Evolutionary conservation across 1,140 invertebrate genomes (phyloP).

Genomic region (Pseudomyrmex flavicornis): DNA sequence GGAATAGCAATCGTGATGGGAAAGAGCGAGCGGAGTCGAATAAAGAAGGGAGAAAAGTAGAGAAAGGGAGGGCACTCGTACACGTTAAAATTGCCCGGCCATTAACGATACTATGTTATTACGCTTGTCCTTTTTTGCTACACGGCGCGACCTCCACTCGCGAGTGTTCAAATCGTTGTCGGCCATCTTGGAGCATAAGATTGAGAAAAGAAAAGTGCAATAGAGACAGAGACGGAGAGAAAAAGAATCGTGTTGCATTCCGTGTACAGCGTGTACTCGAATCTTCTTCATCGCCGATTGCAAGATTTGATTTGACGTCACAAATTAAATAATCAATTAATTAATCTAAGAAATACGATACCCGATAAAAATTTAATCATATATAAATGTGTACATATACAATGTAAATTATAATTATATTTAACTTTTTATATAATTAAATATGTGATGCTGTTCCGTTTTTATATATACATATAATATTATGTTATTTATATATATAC

Average conservation of each 20-base stretch:
- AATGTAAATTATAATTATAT: too few relatives aligned
- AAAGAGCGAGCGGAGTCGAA: constrained; percentile 29
- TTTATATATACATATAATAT: too few relatives aligned
- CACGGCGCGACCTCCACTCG: constrained; percentile 76
- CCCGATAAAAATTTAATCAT: too few relatives aligned
- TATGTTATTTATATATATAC: too few relatives aligned
- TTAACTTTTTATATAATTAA: too few relatives aligned
- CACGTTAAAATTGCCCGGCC: constrained; percentile 84
- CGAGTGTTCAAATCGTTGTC: constrained; percentile 69
- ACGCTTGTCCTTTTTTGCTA: constrained; percentile 84
- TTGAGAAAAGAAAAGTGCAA: constrained; percentile 74
- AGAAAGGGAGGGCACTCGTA: constrained; percentile 77
- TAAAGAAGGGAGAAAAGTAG: constrained; percentile 49
- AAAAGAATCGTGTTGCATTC: constrained; percentile 20
- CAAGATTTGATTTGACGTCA: constrained; percentile 41
- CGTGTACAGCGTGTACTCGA: background rate
- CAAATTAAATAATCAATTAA: constrained; percentile 29
- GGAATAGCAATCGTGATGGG: background rate
- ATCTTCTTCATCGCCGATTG: constrained; percentile 37
- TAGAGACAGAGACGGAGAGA: constrained; percentile 16
- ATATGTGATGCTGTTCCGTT: too few relatives aligned
- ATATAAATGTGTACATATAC: too few relatives aligned
- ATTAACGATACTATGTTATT: constrained; percentile 86
- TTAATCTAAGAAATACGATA: background rate
- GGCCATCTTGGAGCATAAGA: constrained; percentile 84